phyloP scores from a whole-genome alignment of 2,797 vertebrate genomes.

The Lophius americanus region DNA sequence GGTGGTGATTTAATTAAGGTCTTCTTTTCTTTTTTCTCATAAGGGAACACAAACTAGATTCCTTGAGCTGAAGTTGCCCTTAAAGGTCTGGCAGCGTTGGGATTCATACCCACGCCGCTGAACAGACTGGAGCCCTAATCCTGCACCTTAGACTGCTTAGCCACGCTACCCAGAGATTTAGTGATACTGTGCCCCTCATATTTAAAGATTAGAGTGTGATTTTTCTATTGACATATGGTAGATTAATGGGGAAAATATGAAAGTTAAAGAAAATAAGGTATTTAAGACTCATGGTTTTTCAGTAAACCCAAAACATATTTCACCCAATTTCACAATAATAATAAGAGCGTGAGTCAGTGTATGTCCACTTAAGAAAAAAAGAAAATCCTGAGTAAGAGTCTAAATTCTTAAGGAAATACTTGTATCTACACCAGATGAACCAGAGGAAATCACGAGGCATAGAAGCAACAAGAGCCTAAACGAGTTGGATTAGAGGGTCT shows the following conservation, averaged over 20 bases:
- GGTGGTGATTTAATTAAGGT: too few species aligned
- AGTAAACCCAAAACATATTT: conserved; percentile 11
- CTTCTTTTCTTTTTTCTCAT: too few species aligned
- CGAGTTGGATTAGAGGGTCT: conserved; percentile 1
- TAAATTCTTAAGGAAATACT: conserved; percentile 31
- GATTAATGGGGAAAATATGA: not conserved
- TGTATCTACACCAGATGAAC: conserved; percentile 31
- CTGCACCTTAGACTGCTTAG: too few species aligned
- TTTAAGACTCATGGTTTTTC: conserved; percentile 12
- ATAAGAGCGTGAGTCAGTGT: conserved; percentile 3
- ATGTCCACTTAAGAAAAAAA: conserved; percentile 3
- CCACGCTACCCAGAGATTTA: too few species aligned
- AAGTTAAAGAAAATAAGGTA: conserved; percentile 17
- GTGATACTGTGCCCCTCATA: too few species aligned
- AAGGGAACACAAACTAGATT: too few species aligned
- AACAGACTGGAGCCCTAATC: too few species aligned
- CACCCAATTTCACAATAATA: not conserved
- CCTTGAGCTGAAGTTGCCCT: too few species aligned
- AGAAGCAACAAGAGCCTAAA: conserved; percentile 10
- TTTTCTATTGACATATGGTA: not conserved
- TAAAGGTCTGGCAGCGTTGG: too few species aligned
- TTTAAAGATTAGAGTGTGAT: not conserved
- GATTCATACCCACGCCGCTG: too few species aligned
- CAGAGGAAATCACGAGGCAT: conserved; percentile 15
- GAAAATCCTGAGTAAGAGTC: not conserved